A percentile compares a stretch with the other conserved stretches of the same genome.
Conservation (phyloP, 2,888 invertebrate genomes). For the Chrysolina oricalcia region DNA sequence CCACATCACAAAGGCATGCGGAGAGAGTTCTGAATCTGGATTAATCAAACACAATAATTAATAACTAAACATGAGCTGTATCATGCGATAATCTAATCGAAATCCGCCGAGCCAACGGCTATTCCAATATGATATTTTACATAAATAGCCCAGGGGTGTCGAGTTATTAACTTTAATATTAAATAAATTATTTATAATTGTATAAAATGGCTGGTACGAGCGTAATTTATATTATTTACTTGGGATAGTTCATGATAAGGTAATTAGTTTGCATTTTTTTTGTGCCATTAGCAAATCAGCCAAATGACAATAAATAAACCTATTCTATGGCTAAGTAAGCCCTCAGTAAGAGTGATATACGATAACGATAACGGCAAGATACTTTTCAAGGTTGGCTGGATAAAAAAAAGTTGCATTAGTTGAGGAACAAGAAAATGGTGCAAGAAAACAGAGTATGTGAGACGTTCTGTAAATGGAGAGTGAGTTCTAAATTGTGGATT, state of each 20-base stretch:
- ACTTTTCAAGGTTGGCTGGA: background rate
- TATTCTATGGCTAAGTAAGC: background rate
- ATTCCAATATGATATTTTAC: slow-evolving; percentile 27
- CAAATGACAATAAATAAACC: background rate
- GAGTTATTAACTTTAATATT: slow-evolving; percentile 17
- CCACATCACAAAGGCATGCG: background rate
- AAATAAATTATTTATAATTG: slow-evolving; percentile 29
- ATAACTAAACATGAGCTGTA: slow-evolving; percentile 18
- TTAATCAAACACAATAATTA: slow-evolving; percentile 14
- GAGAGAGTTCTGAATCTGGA: slow-evolving; percentile 15
- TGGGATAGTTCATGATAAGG: slow-evolving; percentile 1
- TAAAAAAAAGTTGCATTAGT: background rate
- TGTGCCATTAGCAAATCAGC: background rate
- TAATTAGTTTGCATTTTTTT: slow-evolving; percentile 4
- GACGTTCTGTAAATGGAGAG: no score
- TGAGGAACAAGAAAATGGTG: background rate
- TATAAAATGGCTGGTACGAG: background rate
- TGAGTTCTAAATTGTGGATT: no score
- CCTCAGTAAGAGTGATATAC: background rate
- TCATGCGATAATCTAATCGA: slow-evolving; percentile 16
- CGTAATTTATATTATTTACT: slow-evolving; percentile 21
- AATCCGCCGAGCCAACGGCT: slow-evolving; percentile 10
- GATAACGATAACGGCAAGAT: slow-evolving; percentile 2
- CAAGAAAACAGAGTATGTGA: no score
- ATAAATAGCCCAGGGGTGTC: slow-evolving; percentile 29